Percentiles rank a stretch among this genome's conserved stretches.
Evolutionary conservation across 1,140 invertebrate species (phyloP).

Genomic region (Geopemphigus sp.): DNA sequence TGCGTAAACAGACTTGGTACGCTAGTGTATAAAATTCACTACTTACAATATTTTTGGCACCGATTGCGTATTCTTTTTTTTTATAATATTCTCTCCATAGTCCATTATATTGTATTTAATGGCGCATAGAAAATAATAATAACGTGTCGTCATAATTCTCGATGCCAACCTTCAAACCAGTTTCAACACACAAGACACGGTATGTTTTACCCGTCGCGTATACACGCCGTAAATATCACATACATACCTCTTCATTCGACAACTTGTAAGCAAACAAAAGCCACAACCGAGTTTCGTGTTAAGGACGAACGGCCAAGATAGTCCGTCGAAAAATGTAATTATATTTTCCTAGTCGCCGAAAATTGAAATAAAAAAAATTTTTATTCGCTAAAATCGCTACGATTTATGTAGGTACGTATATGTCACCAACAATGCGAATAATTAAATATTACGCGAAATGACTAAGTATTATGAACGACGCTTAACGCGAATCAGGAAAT

Average conservation of each 20-base stretch:
- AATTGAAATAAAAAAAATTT: background rate
- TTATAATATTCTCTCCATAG: background rate
- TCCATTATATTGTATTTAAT: slow-evolving; percentile 4
- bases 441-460: too few relatives aligned
- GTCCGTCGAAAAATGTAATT: slow-evolving; percentile 3
- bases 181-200: slow-evolving; percentile 10
- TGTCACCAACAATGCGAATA: too few relatives aligned
- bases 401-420: too few relatives aligned
- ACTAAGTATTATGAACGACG: too few relatives aligned
- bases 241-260: background rate
- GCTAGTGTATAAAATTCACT: background rate
- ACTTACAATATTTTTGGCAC: background rate
- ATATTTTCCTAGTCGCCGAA: background rate
- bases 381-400: background rate
- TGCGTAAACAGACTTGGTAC: too few relatives aligned
- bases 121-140: slow-evolving; percentile 33
- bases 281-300: slow-evolving; percentile 22
- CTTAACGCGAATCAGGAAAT: too few relatives aligned
- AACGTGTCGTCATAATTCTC: slow-evolving; percentile 18
- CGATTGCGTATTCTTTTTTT: background rate
- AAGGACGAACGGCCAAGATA: background rate
- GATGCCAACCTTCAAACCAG: slow-evolving; percentile 35
- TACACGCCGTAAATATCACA: background rate
- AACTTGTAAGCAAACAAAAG: slow-evolving; percentile 31
- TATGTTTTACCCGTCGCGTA: background rate